Percentiles rank a stretch among this genome's conserved stretches.
phyloP scores from a whole-genome alignment of 2,888 invertebrate genomes.

The Lasioglossum leucozonium region DNA sequence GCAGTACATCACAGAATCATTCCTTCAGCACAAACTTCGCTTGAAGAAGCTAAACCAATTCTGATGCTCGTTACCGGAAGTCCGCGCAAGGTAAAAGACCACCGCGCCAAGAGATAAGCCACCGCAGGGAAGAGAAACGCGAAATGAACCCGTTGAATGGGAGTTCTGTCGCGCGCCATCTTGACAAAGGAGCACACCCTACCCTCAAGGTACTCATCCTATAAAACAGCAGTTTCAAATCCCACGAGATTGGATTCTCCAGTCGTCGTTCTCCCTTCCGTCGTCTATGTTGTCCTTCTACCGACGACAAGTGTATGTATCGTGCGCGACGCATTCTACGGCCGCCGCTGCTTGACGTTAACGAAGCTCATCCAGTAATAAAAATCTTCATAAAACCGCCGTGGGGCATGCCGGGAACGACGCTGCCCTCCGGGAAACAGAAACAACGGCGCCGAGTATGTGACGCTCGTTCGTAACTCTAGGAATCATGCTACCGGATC shows the following conservation, averaged over 20 bases:
- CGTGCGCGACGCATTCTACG: conserved; percentile 42
- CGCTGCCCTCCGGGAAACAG: conserved; percentile 24
- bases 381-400: conserved; percentile 53
- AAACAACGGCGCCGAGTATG: conserved; percentile 36
- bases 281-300: conserved; percentile 44
- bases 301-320: conserved; percentile 42
- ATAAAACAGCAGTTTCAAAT: conserved; percentile 48
- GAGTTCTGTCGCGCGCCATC: conserved; percentile 41
- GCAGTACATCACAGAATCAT: not conserved
- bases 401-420: conserved; percentile 25
- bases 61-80: conserved; percentile 44
- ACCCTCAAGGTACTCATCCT: conserved; percentile 47
- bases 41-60: conserved; percentile 39
- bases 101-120: conserved; percentile 43
- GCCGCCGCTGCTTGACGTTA: conserved; percentile 49
- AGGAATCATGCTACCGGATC: conserved; percentile 13
- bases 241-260: conserved; percentile 58
- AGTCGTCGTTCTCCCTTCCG: conserved; percentile 41
- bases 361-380: conserved; percentile 60
- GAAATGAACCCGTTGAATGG: conserved; percentile 41
- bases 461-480: not conserved
- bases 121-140: conserved; percentile 24
- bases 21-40: not conserved
- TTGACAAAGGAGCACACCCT: conserved; percentile 41
- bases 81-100: conserved; percentile 31